Conservation (phyloP, 2,797 vertebrate species). For the Cynopterus sphinx region DNA sequence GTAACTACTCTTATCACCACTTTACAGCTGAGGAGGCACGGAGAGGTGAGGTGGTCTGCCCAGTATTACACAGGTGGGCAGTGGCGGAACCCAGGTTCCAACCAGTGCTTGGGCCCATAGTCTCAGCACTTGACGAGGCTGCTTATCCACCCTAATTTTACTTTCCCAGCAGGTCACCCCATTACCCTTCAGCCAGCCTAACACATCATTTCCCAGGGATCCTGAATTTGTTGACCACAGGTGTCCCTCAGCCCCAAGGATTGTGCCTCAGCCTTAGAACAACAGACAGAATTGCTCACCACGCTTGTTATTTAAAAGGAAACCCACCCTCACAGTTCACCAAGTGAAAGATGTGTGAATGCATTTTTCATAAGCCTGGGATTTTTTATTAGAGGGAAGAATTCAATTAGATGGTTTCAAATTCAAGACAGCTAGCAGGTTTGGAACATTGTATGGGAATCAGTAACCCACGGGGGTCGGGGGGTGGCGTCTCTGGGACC, state of each 20-base stretch:
- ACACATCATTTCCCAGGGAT: background rate
- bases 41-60: background rate
- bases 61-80: background rate
- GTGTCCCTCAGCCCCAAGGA: background rate
- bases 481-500: background rate
- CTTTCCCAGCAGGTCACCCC: background rate
- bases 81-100: background rate
- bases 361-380: background rate
- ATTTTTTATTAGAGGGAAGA: background rate
- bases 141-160: background rate
- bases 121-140: background rate
- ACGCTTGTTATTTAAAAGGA: background rate
- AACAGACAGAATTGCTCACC: background rate
- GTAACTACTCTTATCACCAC: background rate
- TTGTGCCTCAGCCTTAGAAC: background rate
- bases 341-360: background rate
- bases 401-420: background rate
- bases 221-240: background rate
- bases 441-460: background rate
- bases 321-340: background rate
- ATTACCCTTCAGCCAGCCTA: background rate
- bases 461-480: background rate
- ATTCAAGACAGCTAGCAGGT: conserved; percentile 9
- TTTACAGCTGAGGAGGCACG: background rate
- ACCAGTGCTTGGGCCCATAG: background rate